Conservation (phyloP, 2,113 vertebrate species). For the Corvus hawaiiensis region DNA sequence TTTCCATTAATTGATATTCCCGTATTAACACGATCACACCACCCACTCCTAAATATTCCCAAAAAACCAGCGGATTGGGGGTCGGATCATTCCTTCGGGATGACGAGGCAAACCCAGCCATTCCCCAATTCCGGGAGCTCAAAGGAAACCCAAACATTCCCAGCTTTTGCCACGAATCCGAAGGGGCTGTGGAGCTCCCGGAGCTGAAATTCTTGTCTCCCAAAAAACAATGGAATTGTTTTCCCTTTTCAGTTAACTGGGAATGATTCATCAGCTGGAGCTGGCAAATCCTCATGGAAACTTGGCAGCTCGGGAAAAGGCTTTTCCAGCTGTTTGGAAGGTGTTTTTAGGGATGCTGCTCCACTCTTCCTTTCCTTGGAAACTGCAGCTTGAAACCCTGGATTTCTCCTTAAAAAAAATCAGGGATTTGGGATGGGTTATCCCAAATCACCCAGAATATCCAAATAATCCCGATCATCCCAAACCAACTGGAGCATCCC, state of each 20-base stretch:
- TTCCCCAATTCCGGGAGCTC: not conserved
- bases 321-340: conserved; percentile 28
- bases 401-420: not conserved
- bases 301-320: not conserved
- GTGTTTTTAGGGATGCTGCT: not conserved
- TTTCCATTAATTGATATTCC: not conserved
- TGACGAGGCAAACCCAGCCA: not conserved
- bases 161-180: not conserved
- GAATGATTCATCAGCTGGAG: not conserved
- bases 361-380: not conserved
- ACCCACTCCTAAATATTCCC: not conserved
- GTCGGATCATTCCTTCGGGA: not conserved
- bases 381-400: not conserved
- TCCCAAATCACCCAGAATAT: not conserved
- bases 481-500: not conserved
- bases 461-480: not conserved
- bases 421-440: not conserved
- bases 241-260: not conserved
- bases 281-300: not conserved
- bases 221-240: conserved; percentile 9
- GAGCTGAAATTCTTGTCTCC: not conserved
- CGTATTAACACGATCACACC: accelerated
- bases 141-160: not conserved
- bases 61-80: accelerated
- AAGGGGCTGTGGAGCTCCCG: not conserved